Conservation (phyloP, 2,797 vertebrate genomes). For the Necrosyrtes monachus region DNA sequence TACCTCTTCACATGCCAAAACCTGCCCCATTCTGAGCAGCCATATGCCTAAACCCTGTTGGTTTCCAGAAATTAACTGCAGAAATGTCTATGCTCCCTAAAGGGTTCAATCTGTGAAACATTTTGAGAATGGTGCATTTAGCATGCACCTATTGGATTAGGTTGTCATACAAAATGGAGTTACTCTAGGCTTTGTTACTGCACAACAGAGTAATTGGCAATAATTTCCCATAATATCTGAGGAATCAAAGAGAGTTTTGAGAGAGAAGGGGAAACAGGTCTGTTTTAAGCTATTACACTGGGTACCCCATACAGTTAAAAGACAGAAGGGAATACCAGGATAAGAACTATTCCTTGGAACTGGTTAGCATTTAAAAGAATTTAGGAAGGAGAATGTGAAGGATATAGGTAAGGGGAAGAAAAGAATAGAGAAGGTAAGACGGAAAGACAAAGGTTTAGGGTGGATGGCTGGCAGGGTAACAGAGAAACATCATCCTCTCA, state of each 20-base stretch:
- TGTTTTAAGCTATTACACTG: neutral
- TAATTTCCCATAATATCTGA: neutral
- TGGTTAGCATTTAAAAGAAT: neutral
- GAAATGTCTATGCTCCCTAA: neutral
- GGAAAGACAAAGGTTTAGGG: neutral
- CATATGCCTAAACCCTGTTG: neutral
- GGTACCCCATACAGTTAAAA: neutral
- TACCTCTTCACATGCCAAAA: neutral
- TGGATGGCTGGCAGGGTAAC: neutral
- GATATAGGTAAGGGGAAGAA: neutral
- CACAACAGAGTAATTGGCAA: neutral
- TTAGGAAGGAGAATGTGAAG: neutral
- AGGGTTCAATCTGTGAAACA: constrained; percentile 4
- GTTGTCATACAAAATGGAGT: constrained; percentile 1
- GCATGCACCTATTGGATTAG: neutral
- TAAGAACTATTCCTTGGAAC: neutral
- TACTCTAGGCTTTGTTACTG: neutral
- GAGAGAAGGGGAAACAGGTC: neutral
- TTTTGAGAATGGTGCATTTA: neutral
- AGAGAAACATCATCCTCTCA: neutral
- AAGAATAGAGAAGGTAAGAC: neutral
- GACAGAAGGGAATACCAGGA: neutral
- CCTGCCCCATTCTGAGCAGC: neutral
- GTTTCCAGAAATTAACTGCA: neutral
- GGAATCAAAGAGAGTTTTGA: neutral